A percentile compares a stretch with the other conserved stretches of the same genome.
phyloP scores from a whole-genome alignment of 1,140 invertebrate genomes.

The Megalonaias nervosa region DNA sequence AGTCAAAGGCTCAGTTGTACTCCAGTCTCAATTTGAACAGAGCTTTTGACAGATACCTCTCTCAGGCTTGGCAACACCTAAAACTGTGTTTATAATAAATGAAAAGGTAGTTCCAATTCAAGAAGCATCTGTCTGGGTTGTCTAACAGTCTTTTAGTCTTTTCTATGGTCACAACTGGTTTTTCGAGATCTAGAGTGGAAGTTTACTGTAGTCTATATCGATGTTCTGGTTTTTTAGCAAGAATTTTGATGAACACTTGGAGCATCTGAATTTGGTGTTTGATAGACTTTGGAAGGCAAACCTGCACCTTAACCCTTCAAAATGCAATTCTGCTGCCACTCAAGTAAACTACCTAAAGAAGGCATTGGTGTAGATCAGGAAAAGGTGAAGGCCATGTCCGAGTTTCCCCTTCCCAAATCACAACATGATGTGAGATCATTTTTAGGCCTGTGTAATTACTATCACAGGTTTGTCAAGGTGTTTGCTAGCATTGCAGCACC shows the following conservation, averaged over 20 bases:
- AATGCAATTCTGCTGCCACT: not conserved
- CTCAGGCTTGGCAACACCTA: conserved; percentile 32
- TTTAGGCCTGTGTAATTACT: conserved; percentile 72
- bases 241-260: no score
- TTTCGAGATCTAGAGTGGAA: conserved; percentile 32
- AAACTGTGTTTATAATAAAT: conserved; percentile 41
- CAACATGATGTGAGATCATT: conserved; percentile 70
- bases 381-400: not conserved
- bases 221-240: conserved; percentile 34
- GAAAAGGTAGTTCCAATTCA: conserved; percentile 33
- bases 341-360: conserved; percentile 37
- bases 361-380: conserved; percentile 34
- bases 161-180: conserved; percentile 36
- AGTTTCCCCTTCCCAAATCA: conserved; percentile 52
- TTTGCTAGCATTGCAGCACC: conserved; percentile 59
- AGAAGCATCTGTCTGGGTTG: conserved; percentile 35
- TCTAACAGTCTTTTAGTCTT: conserved; percentile 32
- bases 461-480: conserved; percentile 63
- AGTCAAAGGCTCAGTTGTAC: no score
- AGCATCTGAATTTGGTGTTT: no score
- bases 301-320: no score
- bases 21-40: not conserved
- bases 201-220: conserved; percentile 31
- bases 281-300: no score
- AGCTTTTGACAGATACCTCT: conserved; percentile 43